phyloP scores from a whole-genome alignment of 2,797 vertebrate genomes.

The Anomalospiza imberbis region DNA sequence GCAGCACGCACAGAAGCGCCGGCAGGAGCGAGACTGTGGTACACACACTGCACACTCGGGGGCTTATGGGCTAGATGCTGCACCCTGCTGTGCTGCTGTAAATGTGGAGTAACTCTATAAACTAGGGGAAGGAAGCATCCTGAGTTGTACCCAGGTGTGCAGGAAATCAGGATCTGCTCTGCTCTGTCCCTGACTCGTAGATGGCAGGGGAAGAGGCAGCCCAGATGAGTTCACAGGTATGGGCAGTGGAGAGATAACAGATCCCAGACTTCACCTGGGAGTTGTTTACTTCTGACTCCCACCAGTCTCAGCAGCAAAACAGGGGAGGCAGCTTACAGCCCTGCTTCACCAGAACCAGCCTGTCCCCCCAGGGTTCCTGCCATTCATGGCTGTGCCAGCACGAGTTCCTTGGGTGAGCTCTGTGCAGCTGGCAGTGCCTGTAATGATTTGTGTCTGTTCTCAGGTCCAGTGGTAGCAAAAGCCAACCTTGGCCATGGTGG shows the following conservation, averaged over 20 bases:
- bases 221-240: neutral
- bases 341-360: neutral
- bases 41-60: neutral
- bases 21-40: slow-evolving; percentile 70
- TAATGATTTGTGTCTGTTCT: neutral
- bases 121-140: neutral
- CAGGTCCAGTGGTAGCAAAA: slow-evolving; percentile 68
- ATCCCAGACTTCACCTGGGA: neutral
- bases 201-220: neutral
- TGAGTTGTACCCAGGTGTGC: neutral
- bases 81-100: neutral
- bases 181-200: neutral
- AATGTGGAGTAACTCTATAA: neutral
- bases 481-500: slow-evolving; percentile 64
- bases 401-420: neutral
- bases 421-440: neutral
- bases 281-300: neutral
- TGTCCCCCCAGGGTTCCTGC: neutral
- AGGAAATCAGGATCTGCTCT: neutral
- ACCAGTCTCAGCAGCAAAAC: neutral
- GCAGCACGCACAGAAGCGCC: slow-evolving; percentile 82
- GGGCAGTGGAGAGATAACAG: neutral
- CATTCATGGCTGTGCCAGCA: neutral
- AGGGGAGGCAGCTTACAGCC: neutral
- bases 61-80: neutral